Evolutionary conservation across 2,888 invertebrate species (phyloP).

Genomic region (Ophion ventricosus): DNA sequence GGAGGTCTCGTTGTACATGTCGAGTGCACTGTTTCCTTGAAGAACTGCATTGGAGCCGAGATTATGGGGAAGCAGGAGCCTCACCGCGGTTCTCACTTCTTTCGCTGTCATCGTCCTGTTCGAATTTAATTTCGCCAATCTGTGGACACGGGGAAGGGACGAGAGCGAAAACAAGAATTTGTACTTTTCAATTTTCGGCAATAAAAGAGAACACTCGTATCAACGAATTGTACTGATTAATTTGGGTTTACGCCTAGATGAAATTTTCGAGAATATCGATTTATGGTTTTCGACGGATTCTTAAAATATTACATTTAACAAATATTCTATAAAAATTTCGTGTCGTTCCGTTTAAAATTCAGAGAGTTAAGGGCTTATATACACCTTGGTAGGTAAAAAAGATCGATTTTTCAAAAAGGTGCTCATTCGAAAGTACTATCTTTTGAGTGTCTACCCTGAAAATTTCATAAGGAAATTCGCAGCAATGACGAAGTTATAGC

Average conservation of each 20-base stretch:
- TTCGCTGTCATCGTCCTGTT: conserved; percentile 62
- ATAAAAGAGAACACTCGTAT: background rate
- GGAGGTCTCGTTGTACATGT: conserved; percentile 57
- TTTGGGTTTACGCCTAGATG: background rate
- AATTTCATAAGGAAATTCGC: too few relatives aligned
- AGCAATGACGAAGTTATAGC: too few relatives aligned
- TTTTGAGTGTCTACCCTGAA: too few relatives aligned
- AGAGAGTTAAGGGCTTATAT: too few relatives aligned
- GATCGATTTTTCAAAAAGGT: too few relatives aligned
- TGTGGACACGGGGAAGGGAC: background rate
- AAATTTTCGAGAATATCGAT: background rate
- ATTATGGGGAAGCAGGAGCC: conserved; percentile 54
- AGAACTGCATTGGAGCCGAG: conserved; percentile 53
- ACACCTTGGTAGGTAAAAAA: too few relatives aligned
- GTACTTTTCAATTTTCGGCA: background rate
- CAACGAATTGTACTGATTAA: background rate
- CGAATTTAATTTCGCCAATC: conserved; percentile 57
- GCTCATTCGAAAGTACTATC: too few relatives aligned
- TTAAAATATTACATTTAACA: too few relatives aligned
- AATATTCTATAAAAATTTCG: too few relatives aligned
- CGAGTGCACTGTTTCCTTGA: conserved; percentile 60
- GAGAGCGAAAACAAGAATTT: background rate
- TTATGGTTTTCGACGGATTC: too few relatives aligned
- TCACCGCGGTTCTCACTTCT: conserved; percentile 61
- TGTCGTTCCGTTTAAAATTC: too few relatives aligned